Conservation (phyloP, 2,113 vertebrate genomes). For the Onychostoma macrolepis region DNA sequence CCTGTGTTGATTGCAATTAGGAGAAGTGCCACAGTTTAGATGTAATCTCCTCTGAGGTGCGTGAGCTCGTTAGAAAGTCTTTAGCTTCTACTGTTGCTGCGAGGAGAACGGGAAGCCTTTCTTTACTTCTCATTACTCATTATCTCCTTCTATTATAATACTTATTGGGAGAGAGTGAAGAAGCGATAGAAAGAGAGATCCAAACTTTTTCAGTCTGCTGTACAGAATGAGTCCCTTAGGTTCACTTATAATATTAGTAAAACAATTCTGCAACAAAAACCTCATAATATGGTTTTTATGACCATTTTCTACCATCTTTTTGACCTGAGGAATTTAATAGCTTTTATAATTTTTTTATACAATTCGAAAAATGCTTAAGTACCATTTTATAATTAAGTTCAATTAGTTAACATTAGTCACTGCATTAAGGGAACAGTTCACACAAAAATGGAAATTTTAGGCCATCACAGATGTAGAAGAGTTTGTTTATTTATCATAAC, state of each 20-base stretch:
- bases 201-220: background rate
- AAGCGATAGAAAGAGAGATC: background rate
- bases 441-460: too few species aligned
- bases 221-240: background rate
- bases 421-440: background rate
- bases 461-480: too few species aligned
- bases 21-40: constrained; percentile 75
- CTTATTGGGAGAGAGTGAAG: background rate
- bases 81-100: constrained; percentile 33
- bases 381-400: background rate
- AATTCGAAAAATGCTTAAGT: background rate
- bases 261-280: background rate
- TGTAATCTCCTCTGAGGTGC: constrained; percentile 73
- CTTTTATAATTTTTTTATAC: background rate
- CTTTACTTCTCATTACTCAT: constrained; percentile 70
- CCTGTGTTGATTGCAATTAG: constrained; percentile 76
- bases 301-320: too few species aligned
- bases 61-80: constrained; percentile 51
- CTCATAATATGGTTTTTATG: background rate
- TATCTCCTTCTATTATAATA: constrained; percentile 56
- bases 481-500: too few species aligned
- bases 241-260: background rate
- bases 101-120: constrained; percentile 72
- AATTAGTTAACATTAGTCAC: background rate
- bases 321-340: background rate